Base-by-base conservation (phyloP, 2,888 invertebrate genomes). In the Prostheceraeus crozeri region DNA sequence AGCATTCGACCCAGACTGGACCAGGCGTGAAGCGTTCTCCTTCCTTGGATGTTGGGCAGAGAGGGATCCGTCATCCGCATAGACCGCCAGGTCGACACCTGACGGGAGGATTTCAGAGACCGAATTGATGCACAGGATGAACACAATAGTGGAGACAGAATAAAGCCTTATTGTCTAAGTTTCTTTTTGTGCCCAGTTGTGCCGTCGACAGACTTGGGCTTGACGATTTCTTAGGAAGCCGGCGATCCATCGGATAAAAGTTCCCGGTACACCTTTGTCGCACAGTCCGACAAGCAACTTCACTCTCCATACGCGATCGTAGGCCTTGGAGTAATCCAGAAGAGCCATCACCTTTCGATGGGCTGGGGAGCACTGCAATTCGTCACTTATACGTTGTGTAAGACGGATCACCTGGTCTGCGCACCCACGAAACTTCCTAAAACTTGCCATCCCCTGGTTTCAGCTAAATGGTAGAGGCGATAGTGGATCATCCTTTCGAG, bases 281-380 rank as follows among this genome's bases (percentile, higher is more conserved):
- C 10, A 19, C 11, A 48, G 48, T 6, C 27, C n/a, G 48, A 23
- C 48, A 14, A 48, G 48, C 14, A 48, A 28, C 23, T 48, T 11
- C 11, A 28, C 48, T 48, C 23, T 23, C 48, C 48, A 19, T 28
- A 48, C 14, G 23, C 48, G 48, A 21, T 48, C 48, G 48, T 48
- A 48, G 23, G 48, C 48, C 48, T 48, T 48, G 8, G 48, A 19
- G 4, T 48, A 48, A 28, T 48, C 48, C 4, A 48, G 48, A 11
- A 48, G 48, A 10, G 27, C 14, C 48, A 48, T n/a, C 25, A 48
- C 48, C 11, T 23, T 48, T 11, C 23, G 14, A 23, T 48, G 11
- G 23, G 14, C 21, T 6, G 48, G 14, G 8, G 10, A 28, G 6
- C 6, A n/a, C 27, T 48, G 48, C 25, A 48, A 48, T 4, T 28